phyloP scores from a whole-genome alignment of 2,113 vertebrate species.

The Alosa alosa region DNA sequence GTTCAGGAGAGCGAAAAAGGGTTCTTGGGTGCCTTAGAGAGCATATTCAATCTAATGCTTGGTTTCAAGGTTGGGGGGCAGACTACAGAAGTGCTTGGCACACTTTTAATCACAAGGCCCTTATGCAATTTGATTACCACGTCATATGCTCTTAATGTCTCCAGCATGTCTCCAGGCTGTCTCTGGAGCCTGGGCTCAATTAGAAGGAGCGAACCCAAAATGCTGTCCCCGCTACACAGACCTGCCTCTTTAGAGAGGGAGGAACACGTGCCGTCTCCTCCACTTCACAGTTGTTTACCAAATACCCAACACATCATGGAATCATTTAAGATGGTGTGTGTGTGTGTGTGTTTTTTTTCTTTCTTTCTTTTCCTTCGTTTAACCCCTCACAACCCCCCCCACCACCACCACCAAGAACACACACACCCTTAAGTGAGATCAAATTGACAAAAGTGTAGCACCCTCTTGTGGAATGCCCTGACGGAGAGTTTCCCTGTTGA shows the following conservation, averaged over 20 bases:
- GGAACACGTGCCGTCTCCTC: constrained; percentile 43
- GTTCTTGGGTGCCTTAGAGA: not conserved
- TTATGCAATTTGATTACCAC: constrained; percentile 49
- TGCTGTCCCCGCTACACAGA: constrained; percentile 39
- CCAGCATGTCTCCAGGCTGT: constrained; percentile 45
- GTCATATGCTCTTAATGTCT: constrained; percentile 52
- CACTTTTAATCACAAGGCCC: constrained; percentile 44
- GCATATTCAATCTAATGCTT: constrained; percentile 33
- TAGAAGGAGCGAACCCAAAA: constrained; percentile 45
- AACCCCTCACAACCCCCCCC: not conserved
- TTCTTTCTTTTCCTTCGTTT: not conserved
- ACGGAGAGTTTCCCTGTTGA: not conserved
- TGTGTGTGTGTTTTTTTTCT: constrained; percentile 2
- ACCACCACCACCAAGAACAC: not conserved
- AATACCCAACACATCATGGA: constrained; percentile 51
- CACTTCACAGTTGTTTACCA: constrained; percentile 50
- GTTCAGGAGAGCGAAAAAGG: constrained; percentile 24
- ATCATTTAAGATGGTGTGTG: constrained; percentile 36
- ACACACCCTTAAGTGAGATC: not conserved
- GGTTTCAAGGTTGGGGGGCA: constrained; percentile 29
- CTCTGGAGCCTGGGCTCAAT: constrained; percentile 40
- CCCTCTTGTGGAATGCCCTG: constrained; percentile 31
- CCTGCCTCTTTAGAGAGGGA: constrained; percentile 31
- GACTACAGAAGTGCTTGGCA: constrained; percentile 36
- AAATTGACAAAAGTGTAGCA: constrained; percentile 23